Percentiles rank a stretch among this genome's conserved stretches.
Conservation (phyloP, 1,140 invertebrate species). For the Papilio polytes region DNA sequence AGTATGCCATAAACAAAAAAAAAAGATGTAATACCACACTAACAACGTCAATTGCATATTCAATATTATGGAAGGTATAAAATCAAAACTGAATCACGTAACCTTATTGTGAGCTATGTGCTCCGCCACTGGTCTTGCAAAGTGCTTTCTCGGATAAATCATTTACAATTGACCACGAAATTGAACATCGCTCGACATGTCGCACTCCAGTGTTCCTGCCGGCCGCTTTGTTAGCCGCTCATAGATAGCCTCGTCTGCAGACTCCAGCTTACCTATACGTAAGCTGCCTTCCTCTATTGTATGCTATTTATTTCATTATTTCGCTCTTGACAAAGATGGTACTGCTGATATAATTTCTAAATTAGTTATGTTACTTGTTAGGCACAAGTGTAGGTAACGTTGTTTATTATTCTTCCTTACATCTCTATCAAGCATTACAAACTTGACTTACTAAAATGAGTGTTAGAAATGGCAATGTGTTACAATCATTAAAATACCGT, state of each 20-base stretch:
- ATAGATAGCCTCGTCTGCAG: neutral
- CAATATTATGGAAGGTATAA: neutral
- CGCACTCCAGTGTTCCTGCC: neutral
- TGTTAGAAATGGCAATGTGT: neutral
- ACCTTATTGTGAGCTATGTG: neutral
- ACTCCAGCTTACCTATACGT: neutral
- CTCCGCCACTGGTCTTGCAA: neutral
- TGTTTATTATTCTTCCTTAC: too few species aligned
- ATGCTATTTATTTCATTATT: neutral
- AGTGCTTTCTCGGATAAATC: slow-evolving; percentile 9
- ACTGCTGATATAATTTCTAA: neutral
- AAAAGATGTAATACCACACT: neutral
- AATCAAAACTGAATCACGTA: neutral
- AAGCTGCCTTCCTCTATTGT: neutral
- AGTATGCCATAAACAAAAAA: too few species aligned
- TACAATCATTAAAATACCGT: neutral
- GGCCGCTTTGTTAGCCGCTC: neutral
- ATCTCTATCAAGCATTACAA: too few species aligned
- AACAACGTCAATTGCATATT: neutral
- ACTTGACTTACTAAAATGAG: too few species aligned
- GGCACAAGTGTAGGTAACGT: too few species aligned
- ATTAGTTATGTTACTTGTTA: neutral
- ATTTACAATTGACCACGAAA: slow-evolving; percentile 18
- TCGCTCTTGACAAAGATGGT: neutral
- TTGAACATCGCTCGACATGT: slow-evolving; percentile 10